Base-by-base conservation (phyloP, 2,113 vertebrate genomes). In the Coregonus clupeaformis region DNA sequence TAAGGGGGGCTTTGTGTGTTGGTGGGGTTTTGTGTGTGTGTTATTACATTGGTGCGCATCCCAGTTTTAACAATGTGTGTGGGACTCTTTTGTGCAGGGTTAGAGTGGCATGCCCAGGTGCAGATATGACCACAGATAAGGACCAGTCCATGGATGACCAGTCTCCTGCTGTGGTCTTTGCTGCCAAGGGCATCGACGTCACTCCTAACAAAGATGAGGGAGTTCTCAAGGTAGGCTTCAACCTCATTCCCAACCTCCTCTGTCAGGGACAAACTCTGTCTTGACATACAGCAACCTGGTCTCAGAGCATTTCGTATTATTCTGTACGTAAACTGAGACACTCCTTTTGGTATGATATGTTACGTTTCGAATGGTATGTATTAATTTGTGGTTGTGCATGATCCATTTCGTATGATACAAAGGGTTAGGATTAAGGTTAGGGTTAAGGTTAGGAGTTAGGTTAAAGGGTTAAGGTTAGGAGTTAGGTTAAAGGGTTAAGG, bases 81-180 rank as follows among this genome's bases (percentile, higher is more conserved):
- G 5, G 79, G 52, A 32, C 36, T 82, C 75, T 74, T 49, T 13
- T n/a, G 9, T 49, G 57, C 79, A 92, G 90, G 68, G 69, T 83
- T 75, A 83, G 70, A 42, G 77, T 78, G 79, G 73, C 60, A 87
- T 83, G 80, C 76, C 74, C 71, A 71, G 49, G 14, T 12, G 62
- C 71, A 79, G 78, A 86, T 90, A 99, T 98, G 97, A 97, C 96
- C 86, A 96, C 95, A 82, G 95, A 96, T 86, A 94, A 94, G 79
- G 93, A 94, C 82, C 85, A 91, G 79, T 92, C 90, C 69, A 89
- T 92, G 3, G 93, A 93, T 68, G 93, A 90, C 72, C 92, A 92
- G 72, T 90, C 89, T 71, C 88, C 92, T 68, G 81, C 88, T 5
- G 88, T 86, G 0, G 78, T 88, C 57, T 93, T 97, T 65, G 87